Base-by-base conservation (phyloP, 2,888 invertebrate species). In the Rapana venosa region DNA sequence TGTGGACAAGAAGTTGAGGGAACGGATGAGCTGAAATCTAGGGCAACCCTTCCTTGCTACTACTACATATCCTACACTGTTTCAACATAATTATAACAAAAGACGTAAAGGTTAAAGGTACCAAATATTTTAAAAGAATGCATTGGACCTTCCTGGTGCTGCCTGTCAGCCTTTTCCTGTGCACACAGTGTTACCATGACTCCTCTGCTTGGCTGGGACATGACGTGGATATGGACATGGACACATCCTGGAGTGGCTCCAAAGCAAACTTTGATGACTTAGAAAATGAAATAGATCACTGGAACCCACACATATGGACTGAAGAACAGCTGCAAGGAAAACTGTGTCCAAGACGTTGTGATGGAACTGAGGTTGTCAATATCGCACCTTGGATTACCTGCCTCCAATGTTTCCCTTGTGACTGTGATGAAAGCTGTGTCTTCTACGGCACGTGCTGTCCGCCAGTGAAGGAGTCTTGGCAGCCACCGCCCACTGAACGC, bases 321-420 rank as follows among this genome's bases (percentile, higher is more conserved):
- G 32, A 32, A 32, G 77, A 32, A 32, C 32, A 79, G 35, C 20
- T 32, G 15, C 77, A 79, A 79, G 77, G 77, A 26, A 79, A 26
- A 17, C 17, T 79, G 32, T 79, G 77, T 35, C 77, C 77, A 5
- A 15, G 4, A 79, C 77, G 77, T 79, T 79, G 77, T 20, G 20
- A 79, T 35, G 77, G 77, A 79, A 47, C 22, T 8, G 15, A 26
- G 36, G 5, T 47, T 8, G 36, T 47, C 22, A 26, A 47, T 47
- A 1, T 22, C 22, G 36, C 26, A 6, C 5, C 13, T 22, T 2
- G 13, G 17, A 35, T 15, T 17, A 32, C 36, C 81, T 47, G 81
- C 81, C 47, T 83, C 36, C 26, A 36, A 13, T 83, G 81, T 47
- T 83, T 83, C 36, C 81, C 81, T 6, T 83, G 81, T 83, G 8